Percentiles rank a stretch among this genome's conserved stretches.
Conservation (phyloP, 1,140 invertebrate species). For the Yoshiicerus persimilis region DNA sequence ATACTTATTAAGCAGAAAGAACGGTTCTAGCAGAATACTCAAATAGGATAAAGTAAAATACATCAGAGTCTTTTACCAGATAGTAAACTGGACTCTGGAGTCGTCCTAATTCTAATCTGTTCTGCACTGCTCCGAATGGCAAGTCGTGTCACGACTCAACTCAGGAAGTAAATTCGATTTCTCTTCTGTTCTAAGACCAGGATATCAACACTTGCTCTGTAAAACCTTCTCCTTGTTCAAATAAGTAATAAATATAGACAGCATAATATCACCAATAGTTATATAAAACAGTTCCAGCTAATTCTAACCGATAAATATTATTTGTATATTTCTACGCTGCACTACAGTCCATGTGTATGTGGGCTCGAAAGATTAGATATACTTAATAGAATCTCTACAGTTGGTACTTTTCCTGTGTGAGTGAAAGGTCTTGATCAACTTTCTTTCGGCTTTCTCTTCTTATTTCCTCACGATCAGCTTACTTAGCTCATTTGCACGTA, state of each 20-base stretch:
- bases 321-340: background rate
- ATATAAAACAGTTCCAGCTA: background rate
- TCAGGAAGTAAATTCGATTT: background rate
- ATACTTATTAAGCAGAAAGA: background rate
- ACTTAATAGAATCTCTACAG: background rate
- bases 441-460: background rate
- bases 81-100: background rate
- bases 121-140: background rate
- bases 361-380: background rate
- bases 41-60: background rate
- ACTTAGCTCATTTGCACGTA: background rate
- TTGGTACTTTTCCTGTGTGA: background rate
- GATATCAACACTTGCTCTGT: background rate
- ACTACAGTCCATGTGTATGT: background rate
- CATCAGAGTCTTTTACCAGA: background rate
- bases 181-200: background rate
- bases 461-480: background rate
- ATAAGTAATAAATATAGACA: background rate
- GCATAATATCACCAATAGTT: background rate
- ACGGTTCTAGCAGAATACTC: background rate
- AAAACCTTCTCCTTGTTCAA: background rate
- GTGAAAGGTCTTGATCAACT: background rate
- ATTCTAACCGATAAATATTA: background rate
- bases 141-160: background rate
- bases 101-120: background rate